phyloP scores from a whole-genome alignment of 2,888 invertebrate species.

The Oligia latruncula region DNA sequence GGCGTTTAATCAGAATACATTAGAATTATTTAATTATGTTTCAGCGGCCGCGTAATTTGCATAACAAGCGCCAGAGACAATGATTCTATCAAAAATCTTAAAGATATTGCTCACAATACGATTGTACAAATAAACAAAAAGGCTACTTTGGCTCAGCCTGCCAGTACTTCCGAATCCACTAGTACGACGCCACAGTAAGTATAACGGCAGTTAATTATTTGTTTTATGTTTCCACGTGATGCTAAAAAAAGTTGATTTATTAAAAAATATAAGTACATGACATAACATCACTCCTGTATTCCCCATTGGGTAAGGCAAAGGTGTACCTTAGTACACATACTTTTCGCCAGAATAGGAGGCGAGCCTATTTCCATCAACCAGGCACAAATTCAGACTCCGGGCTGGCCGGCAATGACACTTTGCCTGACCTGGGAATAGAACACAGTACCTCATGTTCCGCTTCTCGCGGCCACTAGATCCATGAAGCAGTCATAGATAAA shows the following conservation, averaged over 20 bases:
- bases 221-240: background rate
- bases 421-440: too few species aligned
- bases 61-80: slow-evolving; percentile 97
- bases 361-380: background rate
- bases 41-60: slow-evolving; percentile 96
- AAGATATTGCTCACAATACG: slow-evolving; percentile 96
- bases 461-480: background rate
- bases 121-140: slow-evolving; percentile 94
- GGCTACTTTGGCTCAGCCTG: slow-evolving; percentile 72
- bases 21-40: slow-evolving; percentile 78
- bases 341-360: background rate
- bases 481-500: background rate
- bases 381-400: background rate
- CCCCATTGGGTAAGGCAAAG: background rate
- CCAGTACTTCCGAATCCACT: slow-evolving; percentile 73
- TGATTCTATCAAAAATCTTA: slow-evolving; percentile 95
- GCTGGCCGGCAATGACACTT: too few species aligned
- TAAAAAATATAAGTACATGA: background rate
- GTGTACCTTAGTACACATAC: background rate
- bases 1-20: background rate
- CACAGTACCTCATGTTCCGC: too few species aligned
- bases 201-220: background rate
- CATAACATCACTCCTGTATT: background rate
- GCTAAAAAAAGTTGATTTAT: background rate
- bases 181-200: slow-evolving; percentile 75